Evolutionary conservation across 2,797 vertebrate species (phyloP).

Genomic region (Sitta carolinensis): DNA sequence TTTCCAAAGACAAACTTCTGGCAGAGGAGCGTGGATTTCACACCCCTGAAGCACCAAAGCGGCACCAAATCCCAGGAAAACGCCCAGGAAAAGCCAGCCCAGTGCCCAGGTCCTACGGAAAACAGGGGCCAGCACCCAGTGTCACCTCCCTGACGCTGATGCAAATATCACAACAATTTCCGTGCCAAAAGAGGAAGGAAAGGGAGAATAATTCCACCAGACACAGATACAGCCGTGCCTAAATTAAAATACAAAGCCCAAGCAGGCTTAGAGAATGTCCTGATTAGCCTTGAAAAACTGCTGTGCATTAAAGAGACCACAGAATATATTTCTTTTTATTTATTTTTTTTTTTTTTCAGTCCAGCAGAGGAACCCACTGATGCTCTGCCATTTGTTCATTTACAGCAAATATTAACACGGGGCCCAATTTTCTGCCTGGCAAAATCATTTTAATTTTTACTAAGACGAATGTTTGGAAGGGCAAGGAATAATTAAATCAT

Average conservation of each 20-base stretch:
- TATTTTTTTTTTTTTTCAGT: background rate
- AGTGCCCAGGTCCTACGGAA: rapidly evolving
- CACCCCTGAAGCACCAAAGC: rapidly evolving
- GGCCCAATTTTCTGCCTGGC: slow-evolving; percentile 66
- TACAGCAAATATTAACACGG: slow-evolving; percentile 55
- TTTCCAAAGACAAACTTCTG: background rate
- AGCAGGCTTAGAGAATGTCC: background rate
- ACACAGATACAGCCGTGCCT: background rate
- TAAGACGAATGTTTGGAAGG: slow-evolving; percentile 48
- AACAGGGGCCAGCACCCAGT: background rate
- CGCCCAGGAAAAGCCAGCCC: background rate
- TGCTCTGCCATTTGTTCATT: slow-evolving; percentile 37
- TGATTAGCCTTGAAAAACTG: slow-evolving; percentile 31
- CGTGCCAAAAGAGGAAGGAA: background rate
- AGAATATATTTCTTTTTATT: background rate
- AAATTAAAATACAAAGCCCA: slow-evolving; percentile 25
- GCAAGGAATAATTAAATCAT: slow-evolving; percentile 57
- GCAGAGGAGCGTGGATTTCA: rapidly evolving
- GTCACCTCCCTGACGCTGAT: rapidly evolving
- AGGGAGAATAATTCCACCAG: background rate
- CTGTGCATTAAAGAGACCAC: background rate
- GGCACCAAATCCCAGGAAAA: background rate
- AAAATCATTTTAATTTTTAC: slow-evolving; percentile 64
- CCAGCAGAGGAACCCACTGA: background rate
- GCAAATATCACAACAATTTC: background rate